Evolutionary conservation across 2,888 invertebrate species (phyloP).

Genomic region (Odontomyia ornata): DNA sequence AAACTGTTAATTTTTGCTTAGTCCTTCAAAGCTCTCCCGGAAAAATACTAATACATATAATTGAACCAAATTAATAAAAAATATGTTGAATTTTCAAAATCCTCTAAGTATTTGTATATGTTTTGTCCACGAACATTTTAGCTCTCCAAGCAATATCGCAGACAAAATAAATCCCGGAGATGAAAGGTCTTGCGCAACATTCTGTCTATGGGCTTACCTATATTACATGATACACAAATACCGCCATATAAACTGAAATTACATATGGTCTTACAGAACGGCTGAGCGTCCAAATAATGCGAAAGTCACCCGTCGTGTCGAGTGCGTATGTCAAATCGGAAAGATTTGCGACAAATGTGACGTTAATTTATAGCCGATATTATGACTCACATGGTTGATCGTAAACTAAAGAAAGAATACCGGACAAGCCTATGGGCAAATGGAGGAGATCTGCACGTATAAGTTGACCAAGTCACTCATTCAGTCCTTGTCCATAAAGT

Average conservation of each 20-base stretch:
- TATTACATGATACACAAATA: background rate
- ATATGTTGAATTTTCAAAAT: no score
- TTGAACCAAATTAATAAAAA: no score
- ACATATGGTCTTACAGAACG: background rate
- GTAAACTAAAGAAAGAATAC: conserved; percentile 26
- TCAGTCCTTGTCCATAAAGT: background rate
- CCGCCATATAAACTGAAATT: background rate
- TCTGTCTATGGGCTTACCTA: background rate
- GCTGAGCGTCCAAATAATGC: conserved; percentile 1
- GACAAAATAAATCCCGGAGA: conserved; percentile 21
- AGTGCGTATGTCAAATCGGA: conserved; percentile 44
- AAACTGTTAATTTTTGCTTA: no score
- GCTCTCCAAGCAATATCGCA: no score
- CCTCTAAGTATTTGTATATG: no score
- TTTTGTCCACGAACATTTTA: no score
- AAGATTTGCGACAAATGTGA: conserved; percentile 45
- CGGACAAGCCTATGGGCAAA: conserved; percentile 24
- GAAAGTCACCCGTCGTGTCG: conserved; percentile 34
- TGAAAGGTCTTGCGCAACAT: conserved; percentile 25
- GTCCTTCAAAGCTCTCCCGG: no score
- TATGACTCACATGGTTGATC: conserved; percentile 19
- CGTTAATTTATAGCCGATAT: conserved; percentile 40
- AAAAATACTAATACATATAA: no score
- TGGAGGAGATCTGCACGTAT: background rate
- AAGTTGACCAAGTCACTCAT: background rate